These are phyloP conservation scores for Drosophila neotestacea DNA, from an alignment of 2,888 invertebrate species.

Conservation along the genomic window DNA sequence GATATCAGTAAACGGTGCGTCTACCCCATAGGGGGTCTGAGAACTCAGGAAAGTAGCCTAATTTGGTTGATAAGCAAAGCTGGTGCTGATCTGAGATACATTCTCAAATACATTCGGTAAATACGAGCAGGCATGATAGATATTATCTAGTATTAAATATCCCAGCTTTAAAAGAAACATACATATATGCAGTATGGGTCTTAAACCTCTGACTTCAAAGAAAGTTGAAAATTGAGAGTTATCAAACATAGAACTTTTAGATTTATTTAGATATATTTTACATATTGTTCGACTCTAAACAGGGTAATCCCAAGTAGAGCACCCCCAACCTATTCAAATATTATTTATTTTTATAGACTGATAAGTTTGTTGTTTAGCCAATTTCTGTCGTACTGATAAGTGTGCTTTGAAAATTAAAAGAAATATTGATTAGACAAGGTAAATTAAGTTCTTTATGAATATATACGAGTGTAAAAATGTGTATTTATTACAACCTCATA, in stretches of 20 bases:
- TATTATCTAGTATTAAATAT: not conserved
- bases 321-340: conserved; percentile 4
- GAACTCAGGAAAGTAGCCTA: not conserved
- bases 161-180: not conserved
- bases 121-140: not conserved
- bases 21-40: not conserved
- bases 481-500: conserved; percentile 6
- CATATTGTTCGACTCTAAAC: not conserved
- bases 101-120: not conserved
- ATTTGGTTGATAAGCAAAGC: conserved; percentile 7
- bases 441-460: conserved; percentile 9
- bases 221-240: too few species aligned
- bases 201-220: too few species aligned
- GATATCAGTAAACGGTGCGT: conserved; percentile 9
- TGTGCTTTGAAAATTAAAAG: conserved; percentile 14
- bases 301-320: conserved; percentile 4
- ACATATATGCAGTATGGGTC: too few species aligned
- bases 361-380: conserved; percentile 40
- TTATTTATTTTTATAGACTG: conserved; percentile 18
- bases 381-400: conserved; percentile 38
- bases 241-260: too few species aligned
- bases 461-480: conserved; percentile 1
- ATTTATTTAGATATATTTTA: too few species aligned
- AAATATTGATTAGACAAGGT: conserved; percentile 44
- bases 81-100: conserved; percentile 2